Conservation (phyloP, 2,888 invertebrate species). For the Ophion ellenae region DNA sequence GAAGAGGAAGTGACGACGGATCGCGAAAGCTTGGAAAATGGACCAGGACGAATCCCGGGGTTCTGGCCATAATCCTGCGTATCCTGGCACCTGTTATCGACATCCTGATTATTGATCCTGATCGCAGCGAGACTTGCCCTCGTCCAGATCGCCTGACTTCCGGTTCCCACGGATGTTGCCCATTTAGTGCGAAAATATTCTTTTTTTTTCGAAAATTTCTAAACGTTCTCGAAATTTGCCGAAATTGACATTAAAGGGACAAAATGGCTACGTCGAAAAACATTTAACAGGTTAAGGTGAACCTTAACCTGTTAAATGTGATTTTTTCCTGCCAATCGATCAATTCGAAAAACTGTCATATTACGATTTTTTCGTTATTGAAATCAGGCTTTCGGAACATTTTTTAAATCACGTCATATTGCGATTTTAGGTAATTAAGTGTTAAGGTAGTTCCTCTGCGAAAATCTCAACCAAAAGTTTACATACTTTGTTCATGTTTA, state of each 20-base stretch:
- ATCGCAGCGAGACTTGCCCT: constrained; percentile 10
- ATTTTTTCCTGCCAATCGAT: too few relatives aligned
- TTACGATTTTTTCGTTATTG: not conserved
- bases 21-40: constrained; percentile 75
- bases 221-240: not conserved
- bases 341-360: not conserved
- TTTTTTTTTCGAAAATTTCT: not conserved
- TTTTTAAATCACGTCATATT: too few relatives aligned
- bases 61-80: constrained; percentile 73
- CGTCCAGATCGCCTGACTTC: constrained; percentile 21
- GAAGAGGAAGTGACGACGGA: constrained; percentile 43
- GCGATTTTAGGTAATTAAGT: too few relatives aligned
- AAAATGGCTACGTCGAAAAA: too few relatives aligned
- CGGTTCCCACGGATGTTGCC: constrained; percentile 54
- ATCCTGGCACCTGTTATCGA: constrained; percentile 79
- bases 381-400: too few relatives aligned
- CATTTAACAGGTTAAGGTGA: too few relatives aligned
- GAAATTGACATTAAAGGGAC: not conserved
- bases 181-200: not conserved
- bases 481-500: too few relatives aligned
- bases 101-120: constrained; percentile 41
- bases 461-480: too few relatives aligned
- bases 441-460: too few relatives aligned
- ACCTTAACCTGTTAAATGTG: too few relatives aligned
- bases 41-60: constrained; percentile 72